A percentile compares a stretch with the other conserved stretches of the same genome.
Evolutionary conservation across 1,140 invertebrate genomes (phyloP).

Genomic region (Sycophaga agraensis): DNA sequence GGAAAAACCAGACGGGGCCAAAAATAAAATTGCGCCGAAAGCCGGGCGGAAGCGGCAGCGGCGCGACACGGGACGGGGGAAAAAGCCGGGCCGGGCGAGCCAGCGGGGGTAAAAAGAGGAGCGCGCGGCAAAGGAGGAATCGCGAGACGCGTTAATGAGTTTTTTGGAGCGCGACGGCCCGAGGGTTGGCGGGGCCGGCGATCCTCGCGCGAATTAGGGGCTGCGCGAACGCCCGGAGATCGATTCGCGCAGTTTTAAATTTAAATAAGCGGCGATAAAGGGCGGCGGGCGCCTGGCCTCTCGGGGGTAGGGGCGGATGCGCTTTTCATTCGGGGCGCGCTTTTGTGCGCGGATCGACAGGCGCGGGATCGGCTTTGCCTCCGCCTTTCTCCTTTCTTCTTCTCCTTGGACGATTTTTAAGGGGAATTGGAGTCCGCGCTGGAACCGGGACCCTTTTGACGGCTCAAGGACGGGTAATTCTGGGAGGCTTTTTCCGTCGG

Average conservation of each 20-base stretch:
- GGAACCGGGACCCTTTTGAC: too few relatives aligned
- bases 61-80: not conserved
- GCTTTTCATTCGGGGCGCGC: conserved; percentile 5
- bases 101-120: conserved; percentile 23
- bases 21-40: conserved; percentile 14
- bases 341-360: not conserved
- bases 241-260: conserved; percentile 53
- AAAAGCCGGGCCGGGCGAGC: too few relatives aligned
- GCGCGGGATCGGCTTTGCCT: too few relatives aligned
- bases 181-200: too few relatives aligned
- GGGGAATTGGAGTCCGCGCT: too few relatives aligned
- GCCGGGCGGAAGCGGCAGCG: not conserved
- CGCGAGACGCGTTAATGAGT: conserved; percentile 55
- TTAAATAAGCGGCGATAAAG: conserved; percentile 55
- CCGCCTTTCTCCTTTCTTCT: too few relatives aligned
- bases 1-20: conserved; percentile 10
- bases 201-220: too few relatives aligned
- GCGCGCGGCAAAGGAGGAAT: conserved; percentile 29
- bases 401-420: too few relatives aligned
- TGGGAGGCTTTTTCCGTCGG: too few relatives aligned
- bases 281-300: conserved; percentile 34
- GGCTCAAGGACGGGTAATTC: too few relatives aligned
- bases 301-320: conserved; percentile 16
- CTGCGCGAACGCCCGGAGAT: conserved; percentile 38
- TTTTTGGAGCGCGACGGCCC: conserved; percentile 45